phyloP scores from a whole-genome alignment of 2,113 vertebrate species.

The Oxyura jamaicensis region DNA sequence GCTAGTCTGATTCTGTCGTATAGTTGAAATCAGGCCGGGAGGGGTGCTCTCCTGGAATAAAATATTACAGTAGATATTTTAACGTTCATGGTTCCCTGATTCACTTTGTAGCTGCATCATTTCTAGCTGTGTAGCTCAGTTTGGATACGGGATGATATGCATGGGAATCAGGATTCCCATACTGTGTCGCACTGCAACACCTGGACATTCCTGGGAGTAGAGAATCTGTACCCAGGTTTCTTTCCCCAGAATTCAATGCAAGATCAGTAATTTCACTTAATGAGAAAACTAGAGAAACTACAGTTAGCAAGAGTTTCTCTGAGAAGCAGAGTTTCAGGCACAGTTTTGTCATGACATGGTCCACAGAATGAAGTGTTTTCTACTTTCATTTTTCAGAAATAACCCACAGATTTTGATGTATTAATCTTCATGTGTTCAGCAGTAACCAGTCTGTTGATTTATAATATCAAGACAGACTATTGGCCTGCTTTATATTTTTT shows the following conservation, averaged over 20 bases:
- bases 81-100: not conserved
- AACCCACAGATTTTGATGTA: conserved; percentile 37
- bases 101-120: not conserved
- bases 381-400: not conserved
- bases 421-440: conserved; percentile 44
- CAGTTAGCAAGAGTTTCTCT: not conserved
- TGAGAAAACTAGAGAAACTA: not conserved
- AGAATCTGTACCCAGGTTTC: not conserved
- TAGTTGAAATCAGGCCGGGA: not conserved
- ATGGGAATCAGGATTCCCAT: not conserved
- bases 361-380: not conserved
- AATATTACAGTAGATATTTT: not conserved
- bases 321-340: not conserved
- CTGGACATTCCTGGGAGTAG: not conserved
- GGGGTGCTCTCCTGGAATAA: not conserved
- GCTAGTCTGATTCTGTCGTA: not conserved
- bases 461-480: conserved; percentile 41
- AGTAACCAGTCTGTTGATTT: conserved; percentile 67
- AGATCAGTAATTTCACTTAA: not conserved
- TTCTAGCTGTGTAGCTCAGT: not conserved
- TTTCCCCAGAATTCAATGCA: not conserved
- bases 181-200: not conserved
- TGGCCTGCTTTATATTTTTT: not conserved
- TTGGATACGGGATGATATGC: not conserved
- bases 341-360: not conserved